Evolutionary conservation across 1,140 invertebrate genomes (phyloP).

Genomic region (Oryctes rhinoceros): DNA sequence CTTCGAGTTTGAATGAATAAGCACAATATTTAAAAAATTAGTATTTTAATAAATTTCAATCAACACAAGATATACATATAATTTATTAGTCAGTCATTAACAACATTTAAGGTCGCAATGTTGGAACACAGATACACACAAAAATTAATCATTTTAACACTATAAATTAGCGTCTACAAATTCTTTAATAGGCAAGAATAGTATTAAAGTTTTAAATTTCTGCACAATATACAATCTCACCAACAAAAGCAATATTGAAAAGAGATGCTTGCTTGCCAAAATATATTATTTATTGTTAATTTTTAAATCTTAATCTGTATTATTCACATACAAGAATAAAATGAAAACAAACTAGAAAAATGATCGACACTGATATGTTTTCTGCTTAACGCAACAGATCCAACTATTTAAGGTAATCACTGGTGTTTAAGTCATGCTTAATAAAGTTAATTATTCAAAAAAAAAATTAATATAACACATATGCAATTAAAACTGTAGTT

Average conservation of each 20-base stretch:
- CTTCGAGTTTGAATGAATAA: not conserved
- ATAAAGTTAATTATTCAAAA: too few species aligned
- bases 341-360: not conserved
- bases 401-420: too few species aligned
- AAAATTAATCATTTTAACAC: too few species aligned
- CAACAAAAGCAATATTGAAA: not conserved
- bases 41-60: conserved; percentile 22
- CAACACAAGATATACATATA: not conserved
- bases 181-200: too few species aligned
- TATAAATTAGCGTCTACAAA: not conserved
- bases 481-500: not conserved
- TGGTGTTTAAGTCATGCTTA: too few species aligned
- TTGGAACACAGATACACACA: not conserved
- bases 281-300: not conserved
- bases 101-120: not conserved
- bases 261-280: too few species aligned
- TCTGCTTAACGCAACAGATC: too few species aligned
- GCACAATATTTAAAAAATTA: conserved; percentile 2
- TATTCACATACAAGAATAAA: not conserved
- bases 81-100: conserved; percentile 24
- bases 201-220: too few species aligned
- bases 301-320: not conserved
- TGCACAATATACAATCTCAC: not conserved
- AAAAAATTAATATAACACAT: not conserved
- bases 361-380: not conserved